Evolutionary conservation across 2,888 invertebrate species (phyloP).

Genomic region (Scotopteryx bipunctaria): DNA sequence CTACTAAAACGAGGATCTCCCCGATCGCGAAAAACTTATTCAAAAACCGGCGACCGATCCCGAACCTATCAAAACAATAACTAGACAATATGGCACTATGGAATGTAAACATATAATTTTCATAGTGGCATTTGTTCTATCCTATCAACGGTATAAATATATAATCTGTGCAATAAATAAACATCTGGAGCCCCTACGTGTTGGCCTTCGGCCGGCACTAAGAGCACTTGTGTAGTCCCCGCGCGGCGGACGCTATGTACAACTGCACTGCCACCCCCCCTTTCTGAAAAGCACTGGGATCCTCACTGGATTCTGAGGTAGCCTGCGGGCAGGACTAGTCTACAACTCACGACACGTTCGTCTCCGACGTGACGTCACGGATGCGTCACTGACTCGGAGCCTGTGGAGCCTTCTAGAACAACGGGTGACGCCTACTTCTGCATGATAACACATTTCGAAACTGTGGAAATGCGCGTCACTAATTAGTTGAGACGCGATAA

Average conservation of each 20-base stretch:
- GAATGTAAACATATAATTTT: slow-evolving; percentile 76
- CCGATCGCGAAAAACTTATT: slow-evolving; percentile 13
- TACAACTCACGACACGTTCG: no score
- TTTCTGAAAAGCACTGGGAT: neutral
- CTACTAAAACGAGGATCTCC: slow-evolving; percentile 12
- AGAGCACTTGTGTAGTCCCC: slow-evolving; percentile 14
- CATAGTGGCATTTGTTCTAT: slow-evolving; percentile 62
- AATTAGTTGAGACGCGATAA: no score
- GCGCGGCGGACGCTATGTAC: slow-evolving; percentile 3
- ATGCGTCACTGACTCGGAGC: no score
- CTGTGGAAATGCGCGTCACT: no score
- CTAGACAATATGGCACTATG: slow-evolving; percentile 70
- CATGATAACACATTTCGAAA: no score
- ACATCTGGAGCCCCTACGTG: slow-evolving; percentile 19
- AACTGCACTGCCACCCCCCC: no score
- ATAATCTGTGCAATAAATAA: slow-evolving; percentile 36
- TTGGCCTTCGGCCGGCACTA: slow-evolving; percentile 3
- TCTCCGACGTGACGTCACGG: neutral
- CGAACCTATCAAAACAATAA: slow-evolving; percentile 21
- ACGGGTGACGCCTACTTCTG: no score
- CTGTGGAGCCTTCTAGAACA: no score
- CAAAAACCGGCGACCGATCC: slow-evolving; percentile 22
- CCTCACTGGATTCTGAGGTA: no score
- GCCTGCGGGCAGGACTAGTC: no score
- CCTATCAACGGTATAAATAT: slow-evolving; percentile 32